Base-by-base conservation (phyloP, 2,797 vertebrate genomes). In the Mormyrops boulengeri region DNA sequence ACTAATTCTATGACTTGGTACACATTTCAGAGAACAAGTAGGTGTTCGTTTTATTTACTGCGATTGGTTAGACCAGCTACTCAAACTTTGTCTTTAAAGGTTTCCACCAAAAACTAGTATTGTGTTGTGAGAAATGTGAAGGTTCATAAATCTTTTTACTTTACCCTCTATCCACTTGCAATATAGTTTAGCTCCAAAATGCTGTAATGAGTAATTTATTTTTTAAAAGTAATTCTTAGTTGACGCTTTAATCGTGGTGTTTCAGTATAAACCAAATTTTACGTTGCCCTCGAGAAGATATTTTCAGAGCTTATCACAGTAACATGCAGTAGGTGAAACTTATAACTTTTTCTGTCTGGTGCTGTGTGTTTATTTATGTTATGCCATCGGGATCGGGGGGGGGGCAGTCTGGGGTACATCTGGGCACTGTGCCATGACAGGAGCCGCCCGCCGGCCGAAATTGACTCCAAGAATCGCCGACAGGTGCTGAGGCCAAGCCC, bases 401-500 rank as follows among this genome's bases (percentile, higher is more conserved):
- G n/a, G n/a, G n/a, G n/a, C n/a, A 88, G 88, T 92, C 91, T 92
- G 92, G 90, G 92, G 92, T 94, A 94, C 88, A 91, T 69, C 55
- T 92, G 90, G 92, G 92, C 93, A 91, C 90, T 66, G 19, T 90
- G 90, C 92, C 92, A 91, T 88, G 90, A 91, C 87, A 88, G 91
- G 92, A 90, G 62, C 50, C 6, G 90, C 92, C 92, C 91, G 92
- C 93, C 92, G 91, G 91, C 93, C 94, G 92, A 96, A 95, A 93
- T 94, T 92, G 94, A 95, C 93, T 95, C 95, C 94, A 73, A 91
- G 94, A 95, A 92, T 95, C 92, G 93, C 91, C 94, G 94, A 96
- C 96, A 95, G 95, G 95, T 96, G 96, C 91, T 92, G 89, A 92
- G 91, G 91, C 89, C 92, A 77, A 93, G 92, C 92, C 92, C 94